phyloP scores from a whole-genome alignment of 2,888 invertebrate species.

The Polymixis flavicincta region DNA sequence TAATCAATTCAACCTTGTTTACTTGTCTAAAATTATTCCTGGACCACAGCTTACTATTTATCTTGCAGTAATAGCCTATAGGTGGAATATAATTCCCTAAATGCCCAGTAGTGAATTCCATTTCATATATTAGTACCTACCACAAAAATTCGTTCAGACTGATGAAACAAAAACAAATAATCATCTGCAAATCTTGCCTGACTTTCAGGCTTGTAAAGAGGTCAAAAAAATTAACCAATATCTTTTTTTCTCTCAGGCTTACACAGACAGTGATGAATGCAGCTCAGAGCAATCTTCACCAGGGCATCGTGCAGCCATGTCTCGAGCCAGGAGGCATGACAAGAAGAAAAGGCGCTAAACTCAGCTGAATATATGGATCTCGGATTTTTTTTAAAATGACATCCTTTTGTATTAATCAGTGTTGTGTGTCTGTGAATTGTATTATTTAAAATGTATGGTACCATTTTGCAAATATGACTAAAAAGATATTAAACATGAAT shows the following conservation, averaged over 20 bases:
- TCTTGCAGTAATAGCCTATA: not conserved
- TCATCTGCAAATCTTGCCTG: not conserved
- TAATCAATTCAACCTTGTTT: not conserved
- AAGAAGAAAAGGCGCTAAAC: conserved; percentile 93
- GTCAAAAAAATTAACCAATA: not conserved
- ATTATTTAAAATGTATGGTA: conserved; percentile 15
- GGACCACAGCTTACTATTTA: not conserved
- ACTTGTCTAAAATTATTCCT: not conserved
- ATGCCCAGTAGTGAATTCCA: not conserved
- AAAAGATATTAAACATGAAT: not conserved
- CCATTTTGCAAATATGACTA: not conserved
- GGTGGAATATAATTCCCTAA: not conserved
- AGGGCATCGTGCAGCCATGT: conserved; percentile 92
- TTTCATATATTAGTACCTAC: not conserved
- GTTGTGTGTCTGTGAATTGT: conserved; percentile 1
- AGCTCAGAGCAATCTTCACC: conserved; percentile 94
- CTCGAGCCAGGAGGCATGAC: conserved; percentile 92
- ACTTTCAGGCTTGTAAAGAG: not conserved
- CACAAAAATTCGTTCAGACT: not conserved
- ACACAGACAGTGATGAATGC: conserved; percentile 93
- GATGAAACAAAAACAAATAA: not conserved
- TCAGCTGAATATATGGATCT: not conserved
- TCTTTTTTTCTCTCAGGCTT: conserved; percentile 79
- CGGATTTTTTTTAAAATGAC: conserved; percentile 10
- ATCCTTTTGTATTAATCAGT: conserved; percentile 22